Base-by-base conservation (phyloP, 2,113 vertebrate genomes). In the Puma concolor region DNA sequence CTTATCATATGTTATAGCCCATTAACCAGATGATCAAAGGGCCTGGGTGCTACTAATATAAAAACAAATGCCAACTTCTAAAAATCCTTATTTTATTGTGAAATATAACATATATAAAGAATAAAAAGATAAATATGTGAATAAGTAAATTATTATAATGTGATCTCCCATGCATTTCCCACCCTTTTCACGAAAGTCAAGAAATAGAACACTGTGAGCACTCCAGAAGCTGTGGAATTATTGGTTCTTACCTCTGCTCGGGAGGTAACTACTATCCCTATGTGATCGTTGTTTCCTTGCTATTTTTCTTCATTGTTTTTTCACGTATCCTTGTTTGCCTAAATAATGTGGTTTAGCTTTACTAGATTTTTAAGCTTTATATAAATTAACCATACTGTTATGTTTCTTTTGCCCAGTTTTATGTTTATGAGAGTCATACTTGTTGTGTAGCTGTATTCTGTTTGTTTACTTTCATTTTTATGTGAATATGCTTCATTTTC, bases 341-440 rank as follows among this genome's bases (percentile, higher is more conserved):
- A 60, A 96, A 74, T 72, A 91, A 90, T 31, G 50, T 63, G 52
- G 52, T 77, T 90, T 95, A 52, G 44, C 71, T 94, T 92, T 74
- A 76, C 50, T 81, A n/a, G 33, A n/a, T 25, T 93, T 83, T 80
- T 60, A 94, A 95, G 14, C n/a, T 63, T 54, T 95, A 36, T 54
- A 21, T 88, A 91, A 81, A 80, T 36, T 82, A 88, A 19, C 29
- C 93, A 60, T 52, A 79, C 16, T 44, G 38, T 89, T 5, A 27
- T 88, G 52, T 60, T 77, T 89, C 33, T 66, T 69, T 74, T 57
- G 29, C 64, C 38, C 38, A 11, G 4, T 4, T 27, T 77, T 69
- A 44, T 81, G 33, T 92, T 84, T 92, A 63, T 52, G 36, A 36
- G 77, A 94, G 82, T 83, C 38, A 44, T 72, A 69, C 11, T 95